These are phyloP conservation scores for Ectemnius cavifrons DNA, from an alignment of 2,888 invertebrate genomes.

Conservation along the genomic window DNA sequence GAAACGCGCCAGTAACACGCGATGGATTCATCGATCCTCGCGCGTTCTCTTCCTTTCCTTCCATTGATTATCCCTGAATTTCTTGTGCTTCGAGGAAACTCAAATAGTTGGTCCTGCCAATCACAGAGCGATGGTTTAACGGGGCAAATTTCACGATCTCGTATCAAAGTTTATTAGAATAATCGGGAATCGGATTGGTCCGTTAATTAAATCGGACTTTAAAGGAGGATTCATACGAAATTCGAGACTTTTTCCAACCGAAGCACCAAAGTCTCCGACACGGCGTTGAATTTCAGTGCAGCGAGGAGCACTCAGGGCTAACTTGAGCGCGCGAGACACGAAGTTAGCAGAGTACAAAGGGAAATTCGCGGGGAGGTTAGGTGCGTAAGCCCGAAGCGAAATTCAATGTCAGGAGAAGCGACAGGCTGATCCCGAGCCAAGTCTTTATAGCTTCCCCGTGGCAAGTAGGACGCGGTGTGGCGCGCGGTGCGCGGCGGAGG, in stretches of 20 bases:
- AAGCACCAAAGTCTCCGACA: no score
- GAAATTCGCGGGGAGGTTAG: neutral
- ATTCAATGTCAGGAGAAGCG: slow-evolving; percentile 26
- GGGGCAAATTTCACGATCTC: neutral
- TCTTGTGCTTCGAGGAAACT: neutral
- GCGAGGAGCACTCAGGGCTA: neutral
- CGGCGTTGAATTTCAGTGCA: neutral
- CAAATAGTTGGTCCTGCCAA: neutral
- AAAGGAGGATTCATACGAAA: neutral
- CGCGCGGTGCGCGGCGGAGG: no score
- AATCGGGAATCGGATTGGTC: no score
- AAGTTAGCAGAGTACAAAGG: neutral
- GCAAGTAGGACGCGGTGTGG: slow-evolving; percentile 19
- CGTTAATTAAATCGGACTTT: no score
- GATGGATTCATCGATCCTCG: neutral
- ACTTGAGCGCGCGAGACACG: neutral
- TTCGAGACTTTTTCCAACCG: neutral
- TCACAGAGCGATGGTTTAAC: neutral
- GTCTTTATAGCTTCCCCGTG: slow-evolving; percentile 45
- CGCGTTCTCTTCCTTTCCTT: neutral
- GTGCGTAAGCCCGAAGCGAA: slow-evolving; percentile 17
- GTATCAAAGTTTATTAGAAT: no score
- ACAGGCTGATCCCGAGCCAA: slow-evolving; percentile 23
- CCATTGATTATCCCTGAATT: neutral
- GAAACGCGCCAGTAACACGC: slow-evolving; percentile 12